phyloP scores from a whole-genome alignment of 2,113 vertebrate genomes.

The Varanus salvator region DNA sequence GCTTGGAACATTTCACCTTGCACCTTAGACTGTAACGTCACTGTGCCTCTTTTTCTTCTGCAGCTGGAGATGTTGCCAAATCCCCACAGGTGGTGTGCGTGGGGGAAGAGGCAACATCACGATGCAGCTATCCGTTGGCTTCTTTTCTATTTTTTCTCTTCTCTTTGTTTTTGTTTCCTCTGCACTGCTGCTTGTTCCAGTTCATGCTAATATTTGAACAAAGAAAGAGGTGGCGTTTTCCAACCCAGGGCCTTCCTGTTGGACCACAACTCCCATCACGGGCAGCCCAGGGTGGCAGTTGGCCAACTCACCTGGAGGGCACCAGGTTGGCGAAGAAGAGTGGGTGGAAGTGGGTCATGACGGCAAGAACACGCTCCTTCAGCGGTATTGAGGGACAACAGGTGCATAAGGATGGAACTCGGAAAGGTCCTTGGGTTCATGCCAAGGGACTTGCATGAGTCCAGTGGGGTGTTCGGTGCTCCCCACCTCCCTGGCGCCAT shows the following conservation, averaged over 20 bases:
- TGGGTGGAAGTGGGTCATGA: neutral
- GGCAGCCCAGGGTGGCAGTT: neutral
- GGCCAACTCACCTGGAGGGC: neutral
- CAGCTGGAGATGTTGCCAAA: slow-evolving; percentile 25
- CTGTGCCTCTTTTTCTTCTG: neutral
- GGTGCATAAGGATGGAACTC: too few species aligned
- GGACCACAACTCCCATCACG: neutral
- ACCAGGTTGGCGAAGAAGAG: neutral
- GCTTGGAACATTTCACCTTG: neutral
- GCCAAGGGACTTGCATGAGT: neutral
- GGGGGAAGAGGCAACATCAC: slow-evolving; percentile 11
- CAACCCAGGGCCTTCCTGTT: neutral
- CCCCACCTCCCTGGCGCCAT: neutral
- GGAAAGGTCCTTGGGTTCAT: neutral
- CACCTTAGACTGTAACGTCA: slow-evolving; percentile 50
- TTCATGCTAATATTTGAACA: slow-evolving; percentile 1
- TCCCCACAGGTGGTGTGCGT: slow-evolving; percentile 3
- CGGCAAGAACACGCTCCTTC: slow-evolving; percentile 15
- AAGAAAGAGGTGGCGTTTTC: neutral
- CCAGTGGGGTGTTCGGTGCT: neutral
- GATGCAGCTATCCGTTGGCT: neutral
- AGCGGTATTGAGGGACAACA: neutral
- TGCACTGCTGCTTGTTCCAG: slow-evolving; percentile 48
- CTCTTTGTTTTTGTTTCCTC: neutral
- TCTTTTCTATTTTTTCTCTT: neutral